Conservation (phyloP, 1,140 invertebrate genomes). For the Brachionus rubens region DNA sequence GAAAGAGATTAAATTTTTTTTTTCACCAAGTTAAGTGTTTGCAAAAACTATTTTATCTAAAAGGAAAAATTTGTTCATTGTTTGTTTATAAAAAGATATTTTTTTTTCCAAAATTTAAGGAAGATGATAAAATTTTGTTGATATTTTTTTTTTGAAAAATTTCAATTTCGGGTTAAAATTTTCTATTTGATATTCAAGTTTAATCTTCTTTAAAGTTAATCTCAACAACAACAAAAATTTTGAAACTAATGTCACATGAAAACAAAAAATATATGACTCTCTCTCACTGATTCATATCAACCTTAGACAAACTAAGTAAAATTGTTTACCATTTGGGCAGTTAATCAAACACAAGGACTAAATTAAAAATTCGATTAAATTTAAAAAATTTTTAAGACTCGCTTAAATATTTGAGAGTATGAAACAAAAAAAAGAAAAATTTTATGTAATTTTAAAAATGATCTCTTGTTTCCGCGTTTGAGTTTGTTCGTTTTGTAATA, state of each 20-base stretch:
- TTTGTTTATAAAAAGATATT: conserved; percentile 30
- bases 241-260: conserved; percentile 24
- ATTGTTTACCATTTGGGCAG: too few relatives aligned
- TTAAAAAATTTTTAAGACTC: too few relatives aligned
- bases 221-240: not conserved
- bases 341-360: too few relatives aligned
- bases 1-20: too few relatives aligned
- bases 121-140: conserved; percentile 39
- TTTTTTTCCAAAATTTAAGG: conserved; percentile 16
- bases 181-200: conserved; percentile 29
- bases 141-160: conserved; percentile 12
- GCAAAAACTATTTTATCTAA: not conserved
- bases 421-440: too few relatives aligned
- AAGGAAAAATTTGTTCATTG: not conserved
- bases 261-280: not conserved
- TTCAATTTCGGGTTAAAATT: too few relatives aligned
- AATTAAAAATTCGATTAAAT: too few relatives aligned
- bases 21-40: not conserved
- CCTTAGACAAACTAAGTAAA: too few relatives aligned
- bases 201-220: conserved; percentile 40
- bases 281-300: not conserved
- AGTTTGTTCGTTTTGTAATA: too few relatives aligned
- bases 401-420: too few relatives aligned
- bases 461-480: too few relatives aligned
- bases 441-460: too few relatives aligned